These are phyloP conservation scores for Leptodactylus fallax DNA, from an alignment of 2,797 vertebrate genomes.

Conservation along the genomic window DNA sequence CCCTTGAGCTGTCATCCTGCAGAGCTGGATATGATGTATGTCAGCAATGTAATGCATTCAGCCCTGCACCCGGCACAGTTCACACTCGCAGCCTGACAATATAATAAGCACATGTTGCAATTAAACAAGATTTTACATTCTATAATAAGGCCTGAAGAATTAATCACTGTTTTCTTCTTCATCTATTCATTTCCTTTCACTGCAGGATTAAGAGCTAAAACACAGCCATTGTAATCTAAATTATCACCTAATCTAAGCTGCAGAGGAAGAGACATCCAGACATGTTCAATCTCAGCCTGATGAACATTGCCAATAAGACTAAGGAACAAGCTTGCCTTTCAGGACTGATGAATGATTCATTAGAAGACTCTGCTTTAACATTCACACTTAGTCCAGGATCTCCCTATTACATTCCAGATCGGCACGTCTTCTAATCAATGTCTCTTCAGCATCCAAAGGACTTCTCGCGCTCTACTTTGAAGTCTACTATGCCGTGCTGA, in stretches of 20 bases:
- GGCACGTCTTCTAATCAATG: slow-evolving; percentile 45
- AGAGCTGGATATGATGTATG: background rate
- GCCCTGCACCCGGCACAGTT: slow-evolving; percentile 18
- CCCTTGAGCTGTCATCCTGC: slow-evolving; percentile 46
- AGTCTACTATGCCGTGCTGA: background rate
- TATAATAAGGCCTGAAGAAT: slow-evolving; percentile 20
- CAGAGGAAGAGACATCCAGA: slow-evolving; percentile 23
- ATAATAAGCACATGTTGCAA: slow-evolving; percentile 57
- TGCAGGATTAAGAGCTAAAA: slow-evolving; percentile 50
- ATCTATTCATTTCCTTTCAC: background rate
- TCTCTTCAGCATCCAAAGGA: slow-evolving; percentile 22
- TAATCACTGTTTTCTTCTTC: slow-evolving; percentile 31
- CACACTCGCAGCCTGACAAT: slow-evolving; percentile 31
- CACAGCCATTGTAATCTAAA: slow-evolving; percentile 32
- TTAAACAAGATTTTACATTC: slow-evolving; percentile 45
- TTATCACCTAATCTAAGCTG: slow-evolving; percentile 50
- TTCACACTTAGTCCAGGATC: slow-evolving; percentile 42
- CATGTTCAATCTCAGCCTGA: slow-evolving; percentile 28
- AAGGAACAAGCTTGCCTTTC: slow-evolving; percentile 38
- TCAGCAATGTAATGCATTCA: slow-evolving; percentile 40
- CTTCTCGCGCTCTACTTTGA: slow-evolving; percentile 8
- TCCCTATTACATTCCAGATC: slow-evolving; percentile 37
- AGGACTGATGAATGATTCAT: slow-evolving; percentile 55
- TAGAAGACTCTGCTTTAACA: slow-evolving; percentile 19
- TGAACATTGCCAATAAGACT: slow-evolving; percentile 27